Evolutionary conservation across 2,113 vertebrate genomes (phyloP), one percentile per base, ranked within the genome.

Genomic region (Promerops cafer): DNA sequence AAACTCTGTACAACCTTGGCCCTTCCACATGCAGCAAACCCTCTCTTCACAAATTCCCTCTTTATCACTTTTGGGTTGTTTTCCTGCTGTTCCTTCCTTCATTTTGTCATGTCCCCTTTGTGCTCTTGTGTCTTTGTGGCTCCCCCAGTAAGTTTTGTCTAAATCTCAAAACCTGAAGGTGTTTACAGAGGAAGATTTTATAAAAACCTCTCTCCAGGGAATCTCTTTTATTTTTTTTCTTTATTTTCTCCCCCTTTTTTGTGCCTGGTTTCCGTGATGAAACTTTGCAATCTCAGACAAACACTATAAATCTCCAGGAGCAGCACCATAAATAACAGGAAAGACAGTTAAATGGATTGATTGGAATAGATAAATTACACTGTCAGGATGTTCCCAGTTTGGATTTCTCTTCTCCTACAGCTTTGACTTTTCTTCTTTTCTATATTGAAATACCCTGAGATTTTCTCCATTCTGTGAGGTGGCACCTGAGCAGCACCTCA

Each of bases 211-310:
- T 57, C 45, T 47, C 42, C 28, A 27, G 44, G 16, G 39, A 79
- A 54, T 16, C 6, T 42, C 9, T 47, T 16, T 28, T 27, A 26
- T 12, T 22, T 30, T 18, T 33, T 16, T 10, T 31, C 2, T 19
- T 23, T 20, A 10, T 42, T 31, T 6, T 5, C 8, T 28, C 7
- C 7, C 9, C 6, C 2, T 2, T 8, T 22, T 22, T 35, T 44
- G 5, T 45, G 53, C n/a, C 39, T 69, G 52, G 11, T 50, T 80
- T 91, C 71, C 83, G 53, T 27, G 40, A 56, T 9, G 33, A 68
- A 83, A 12, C 26, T 89, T 88, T 88, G 66, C 47, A 82, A 2
- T 13, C 42, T 39, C 64, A 70, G 28, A 20, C 1, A 0, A 31
- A 35, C 30, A 4, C 27, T 16, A 24, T 59, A 18, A 88, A 75